phyloP scores from a whole-genome alignment of 2,797 vertebrate species.

The Australoheros facetus region DNA sequence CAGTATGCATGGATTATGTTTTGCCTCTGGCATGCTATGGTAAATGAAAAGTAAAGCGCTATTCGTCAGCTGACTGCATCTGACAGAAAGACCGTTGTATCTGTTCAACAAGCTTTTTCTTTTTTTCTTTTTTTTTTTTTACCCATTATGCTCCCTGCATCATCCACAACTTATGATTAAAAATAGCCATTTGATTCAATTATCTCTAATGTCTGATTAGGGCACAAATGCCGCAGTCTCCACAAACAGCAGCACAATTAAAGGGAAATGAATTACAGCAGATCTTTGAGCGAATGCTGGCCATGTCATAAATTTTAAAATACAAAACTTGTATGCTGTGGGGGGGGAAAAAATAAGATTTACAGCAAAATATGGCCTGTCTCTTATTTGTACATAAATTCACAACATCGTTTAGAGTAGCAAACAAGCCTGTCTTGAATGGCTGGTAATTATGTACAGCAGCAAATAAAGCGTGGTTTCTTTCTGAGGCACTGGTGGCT shows the following conservation, averaged over 20 bases:
- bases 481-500: slow-evolving; percentile 76
- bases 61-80: slow-evolving; percentile 50
- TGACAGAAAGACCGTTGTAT: slow-evolving; percentile 47
- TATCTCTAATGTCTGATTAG: slow-evolving; percentile 62
- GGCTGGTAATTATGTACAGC: slow-evolving; percentile 78
- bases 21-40: slow-evolving; percentile 46
- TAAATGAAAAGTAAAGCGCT: slow-evolving; percentile 60
- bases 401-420: slow-evolving; percentile 71
- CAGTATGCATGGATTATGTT: slow-evolving; percentile 49
- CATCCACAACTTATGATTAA: slow-evolving; percentile 31
- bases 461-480: slow-evolving; percentile 75
- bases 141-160: slow-evolving; percentile 22
- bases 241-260: slow-evolving; percentile 55
- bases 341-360: slow-evolving; percentile 15
- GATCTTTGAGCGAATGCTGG: slow-evolving; percentile 32
- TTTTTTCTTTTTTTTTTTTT: background rate
- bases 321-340: slow-evolving; percentile 19
- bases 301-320: slow-evolving; percentile 43
- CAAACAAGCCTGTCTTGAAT: slow-evolving; percentile 75
- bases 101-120: slow-evolving; percentile 47
- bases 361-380: slow-evolving; percentile 64
- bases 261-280: slow-evolving; percentile 46
- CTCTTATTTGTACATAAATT: slow-evolving; percentile 73
- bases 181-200: slow-evolving; percentile 61
- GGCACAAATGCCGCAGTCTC: slow-evolving; percentile 37